phyloP scores from a whole-genome alignment of 2,113 vertebrate species.

The Chinchilla lanigera region DNA sequence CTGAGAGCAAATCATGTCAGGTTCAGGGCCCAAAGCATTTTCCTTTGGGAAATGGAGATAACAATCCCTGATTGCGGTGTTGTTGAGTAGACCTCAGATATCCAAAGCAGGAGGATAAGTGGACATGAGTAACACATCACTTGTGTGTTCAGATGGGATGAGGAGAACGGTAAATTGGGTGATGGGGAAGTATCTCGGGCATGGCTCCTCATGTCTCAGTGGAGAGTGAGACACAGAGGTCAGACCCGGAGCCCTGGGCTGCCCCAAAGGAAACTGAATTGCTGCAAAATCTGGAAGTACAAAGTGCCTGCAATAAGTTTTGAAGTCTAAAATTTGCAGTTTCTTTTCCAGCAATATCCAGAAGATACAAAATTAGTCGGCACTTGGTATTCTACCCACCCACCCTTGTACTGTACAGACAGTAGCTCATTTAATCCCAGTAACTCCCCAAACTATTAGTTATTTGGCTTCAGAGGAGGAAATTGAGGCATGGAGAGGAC shows the following conservation, averaged over 20 bases:
- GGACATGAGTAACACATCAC: not conserved
- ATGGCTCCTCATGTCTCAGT: not conserved
- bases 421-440: not conserved
- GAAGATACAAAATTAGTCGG: not conserved
- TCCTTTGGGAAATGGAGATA: not conserved
- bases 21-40: not conserved
- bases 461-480: not conserved
- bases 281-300: slow-evolving; percentile 39
- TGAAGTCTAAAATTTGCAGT: slow-evolving; percentile 54
- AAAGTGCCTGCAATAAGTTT: slow-evolving; percentile 41
- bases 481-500: not conserved
- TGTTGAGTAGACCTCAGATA: not conserved
- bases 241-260: not conserved
- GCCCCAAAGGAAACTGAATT: slow-evolving; percentile 60
- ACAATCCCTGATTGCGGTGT: no score
- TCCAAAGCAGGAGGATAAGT: not conserved
- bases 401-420: not conserved
- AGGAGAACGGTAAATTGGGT: not conserved
- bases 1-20: not conserved
- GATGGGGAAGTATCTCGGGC: not conserved
- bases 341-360: not conserved
- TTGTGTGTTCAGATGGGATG: not conserved
- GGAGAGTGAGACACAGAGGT: not conserved
- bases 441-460: not conserved
- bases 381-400: not conserved